A percentile compares a stretch with the other conserved stretches of the same genome.
phyloP scores from a whole-genome alignment of 2,113 vertebrate species.

The Antigone vipio region DNA sequence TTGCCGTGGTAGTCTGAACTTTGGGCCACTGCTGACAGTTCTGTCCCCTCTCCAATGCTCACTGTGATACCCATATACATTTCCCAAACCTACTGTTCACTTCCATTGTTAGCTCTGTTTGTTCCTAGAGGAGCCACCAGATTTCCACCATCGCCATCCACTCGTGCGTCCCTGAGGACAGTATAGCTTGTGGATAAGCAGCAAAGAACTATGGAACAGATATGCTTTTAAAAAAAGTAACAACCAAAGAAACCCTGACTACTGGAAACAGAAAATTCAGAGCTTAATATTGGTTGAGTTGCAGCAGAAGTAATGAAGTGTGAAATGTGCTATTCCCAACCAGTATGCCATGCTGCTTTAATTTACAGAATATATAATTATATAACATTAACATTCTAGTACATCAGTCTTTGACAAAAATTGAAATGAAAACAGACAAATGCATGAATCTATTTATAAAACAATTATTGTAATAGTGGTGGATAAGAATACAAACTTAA shows the following conservation, averaged over 20 bases:
- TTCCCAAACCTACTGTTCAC: not conserved
- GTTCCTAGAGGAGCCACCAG: not conserved
- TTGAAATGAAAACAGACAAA: slow-evolving; percentile 66
- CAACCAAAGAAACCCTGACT: not conserved
- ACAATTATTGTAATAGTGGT: slow-evolving; percentile 15
- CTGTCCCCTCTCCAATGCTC: not conserved
- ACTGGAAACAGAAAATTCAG: slow-evolving; percentile 9
- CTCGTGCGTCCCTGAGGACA: not conserved
- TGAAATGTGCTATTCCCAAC: slow-evolving; percentile 62
- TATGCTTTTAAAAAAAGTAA: not conserved
- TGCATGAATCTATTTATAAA: slow-evolving; percentile 35
- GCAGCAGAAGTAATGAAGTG: slow-evolving; percentile 61
- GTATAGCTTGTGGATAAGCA: not conserved
- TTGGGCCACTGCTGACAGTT: not conserved
- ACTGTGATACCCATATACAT: not conserved
- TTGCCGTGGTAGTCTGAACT: not conserved
- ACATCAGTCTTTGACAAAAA: slow-evolving; percentile 58
- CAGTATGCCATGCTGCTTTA: slow-evolving; percentile 55
- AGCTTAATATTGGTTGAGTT: slow-evolving; percentile 31
- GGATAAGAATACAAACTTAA: slow-evolving; percentile 20
- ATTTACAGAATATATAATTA: slow-evolving; percentile 68
- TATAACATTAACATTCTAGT: slow-evolving; percentile 63
- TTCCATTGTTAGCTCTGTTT: not conserved
- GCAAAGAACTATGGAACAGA: not conserved
- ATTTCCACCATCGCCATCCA: not conserved